Evolutionary conservation across 1,140 invertebrate species (phyloP), one percentile per base, ranked within the genome.

Genomic region (Tribolium castaneum): DNA sequence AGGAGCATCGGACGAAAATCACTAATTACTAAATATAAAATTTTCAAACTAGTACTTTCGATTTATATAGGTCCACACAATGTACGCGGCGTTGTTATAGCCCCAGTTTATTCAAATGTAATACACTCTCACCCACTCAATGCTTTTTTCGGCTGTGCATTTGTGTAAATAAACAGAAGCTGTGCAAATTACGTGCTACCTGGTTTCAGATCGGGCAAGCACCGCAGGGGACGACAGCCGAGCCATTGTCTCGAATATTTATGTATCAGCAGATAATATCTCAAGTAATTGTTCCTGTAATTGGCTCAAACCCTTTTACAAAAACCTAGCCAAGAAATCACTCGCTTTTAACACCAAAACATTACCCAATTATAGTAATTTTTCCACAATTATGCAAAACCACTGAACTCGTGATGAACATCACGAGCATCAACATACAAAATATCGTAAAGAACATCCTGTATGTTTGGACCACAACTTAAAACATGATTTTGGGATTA

Each of bases 11-110:
- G 78, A 83, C 82, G 80, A 78, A 83, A 84, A 84, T 86, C 85
- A 85, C 86, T 86, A 86, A 86, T 86, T 86, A 86, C 85, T 85
- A 83, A 80, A 82, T 83, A 82, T 80, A 83, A 85, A 85, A 85
- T 85, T 39, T 13, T 66, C 6, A 14, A n/a, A 6, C 3, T 10
- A 25, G 10, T 5, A 66, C 10, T 66, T 66, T 34, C 7, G 6
- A 66, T 66, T 25, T 66, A 9, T 0, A 72, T 39, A 72, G 49
- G 49, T 39, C 70, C 70, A 70, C 70, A 72, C 70, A 72, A 72
- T 72, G 2, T 19, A 19, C 16, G 16, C 2, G n/a, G n/a, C 2
- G 16, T 19, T 19, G 16, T 19, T 19, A 25, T 71, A 71, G 49
- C 70, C 70, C 70, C 70, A 14, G 35, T 39, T 71, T 56, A 72